phyloP scores from a whole-genome alignment of 37 sponge, comb jelly and placozoan genomes.

The Spongia lamella region DNA sequence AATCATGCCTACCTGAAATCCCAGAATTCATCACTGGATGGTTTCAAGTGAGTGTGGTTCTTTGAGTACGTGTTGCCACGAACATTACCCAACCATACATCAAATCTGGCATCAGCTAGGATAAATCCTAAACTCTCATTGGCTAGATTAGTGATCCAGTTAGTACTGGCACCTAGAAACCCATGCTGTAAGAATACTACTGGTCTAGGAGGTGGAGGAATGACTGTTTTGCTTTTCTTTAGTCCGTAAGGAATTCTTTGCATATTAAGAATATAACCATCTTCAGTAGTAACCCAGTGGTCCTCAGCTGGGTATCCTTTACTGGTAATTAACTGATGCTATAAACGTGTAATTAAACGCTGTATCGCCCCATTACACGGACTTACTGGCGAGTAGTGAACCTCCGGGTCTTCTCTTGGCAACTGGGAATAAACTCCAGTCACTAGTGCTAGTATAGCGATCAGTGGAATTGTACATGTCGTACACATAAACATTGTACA shows the following conservation, averaged over 20 bases:
- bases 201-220: constrained; percentile 49
- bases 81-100: constrained; percentile 91
- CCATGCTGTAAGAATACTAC: constrained; percentile 93
- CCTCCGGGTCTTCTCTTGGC: too few relatives aligned
- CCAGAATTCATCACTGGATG: constrained; percentile 83
- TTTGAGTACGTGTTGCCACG: constrained; percentile 83
- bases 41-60: constrained; percentile 65
- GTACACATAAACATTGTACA: too few relatives aligned
- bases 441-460: too few relatives aligned
- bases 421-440: too few relatives aligned
- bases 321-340: not conserved
- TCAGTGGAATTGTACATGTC: too few relatives aligned
- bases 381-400: too few relatives aligned
- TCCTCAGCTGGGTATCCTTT: constrained; percentile 51
- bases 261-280: constrained; percentile 48
- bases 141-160: constrained; percentile 85
- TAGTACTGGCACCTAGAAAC: constrained; percentile 75
- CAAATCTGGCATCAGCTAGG: constrained; percentile 82
- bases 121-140: constrained; percentile 85
- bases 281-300: constrained; percentile 37
- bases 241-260: constrained; percentile 56
- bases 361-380: too few relatives aligned
- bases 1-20: constrained; percentile 86
- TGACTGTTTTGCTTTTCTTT: not conserved
- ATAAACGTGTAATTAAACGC: too few relatives aligned